Evolutionary conservation across 2,113 vertebrate species (phyloP), one percentile per base, ranked within the genome.

Genomic region (Gnathonemus echidnorhynchus): DNA sequence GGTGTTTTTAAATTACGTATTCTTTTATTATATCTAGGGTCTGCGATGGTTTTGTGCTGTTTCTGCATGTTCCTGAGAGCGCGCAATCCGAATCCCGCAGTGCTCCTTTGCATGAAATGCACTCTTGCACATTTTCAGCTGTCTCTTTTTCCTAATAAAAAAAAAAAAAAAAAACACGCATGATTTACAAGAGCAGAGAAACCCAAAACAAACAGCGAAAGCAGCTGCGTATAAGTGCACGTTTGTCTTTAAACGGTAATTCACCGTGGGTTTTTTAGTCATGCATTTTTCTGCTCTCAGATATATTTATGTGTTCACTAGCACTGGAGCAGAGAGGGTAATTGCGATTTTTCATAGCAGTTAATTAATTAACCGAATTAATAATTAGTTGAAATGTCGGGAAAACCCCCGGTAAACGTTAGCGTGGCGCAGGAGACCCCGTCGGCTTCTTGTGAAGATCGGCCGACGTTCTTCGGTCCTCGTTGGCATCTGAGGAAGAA

Each of bases 341-440:
- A 80, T 42, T 35, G 13, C 13, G 15, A 80, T 35, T 80, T 80
- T 80, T 80, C 74, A 80, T 42, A 80, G 35, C 74, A 42, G 74
- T 80, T 42, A 80, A 80, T 19, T 80, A 80, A 80, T 80, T 80
- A 80, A 80, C 74, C 6, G 35, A 80, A 80, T 80, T 80, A 80
- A 42, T 80, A 80, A 80, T 80, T 42, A 80, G 74, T 15, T 39
- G 35, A 80, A 42, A 80, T 80, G 74, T 35, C 5, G 74, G 74
- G 35, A 19, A 80, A 80, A 31, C n/a, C 74, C 31, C 74, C 6
- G 13, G 6, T 42, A 35, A 80, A 80, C 15, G 35, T 80, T 80
- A 80, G 35, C 15, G 74, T 27, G 3, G 27, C 3, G 35, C 46
- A 27, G 24, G 0, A 86, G 24, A 46, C 83, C 74, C 4, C 31